phyloP scores from a whole-genome alignment of 1,140 invertebrate genomes.

The Aradophagus sp. region DNA sequence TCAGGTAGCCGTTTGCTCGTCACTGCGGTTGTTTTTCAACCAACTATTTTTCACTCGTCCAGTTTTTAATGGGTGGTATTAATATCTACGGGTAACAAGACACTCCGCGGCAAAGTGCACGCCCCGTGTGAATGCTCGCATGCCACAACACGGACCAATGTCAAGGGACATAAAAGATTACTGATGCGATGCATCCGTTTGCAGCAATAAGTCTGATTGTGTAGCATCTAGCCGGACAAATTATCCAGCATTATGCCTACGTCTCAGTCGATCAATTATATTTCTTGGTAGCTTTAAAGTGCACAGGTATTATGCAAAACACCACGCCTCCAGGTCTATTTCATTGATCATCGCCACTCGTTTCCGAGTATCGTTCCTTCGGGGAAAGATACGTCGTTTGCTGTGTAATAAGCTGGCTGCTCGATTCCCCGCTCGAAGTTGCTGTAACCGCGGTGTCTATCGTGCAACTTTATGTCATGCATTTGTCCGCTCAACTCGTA shows the following conservation, averaged over 20 bases:
- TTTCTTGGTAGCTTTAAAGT: constrained; percentile 34
- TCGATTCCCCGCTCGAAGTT: constrained; percentile 11
- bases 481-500: too few species aligned
- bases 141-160: constrained; percentile 44
- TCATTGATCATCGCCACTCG: constrained; percentile 71
- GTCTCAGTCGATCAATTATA: constrained; percentile 73
- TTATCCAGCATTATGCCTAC: constrained; percentile 71
- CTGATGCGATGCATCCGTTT: constrained; percentile 72
- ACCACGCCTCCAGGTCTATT: constrained; percentile 63
- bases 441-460: too few species aligned
- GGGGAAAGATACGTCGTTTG: constrained; percentile 46
- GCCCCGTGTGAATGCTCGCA: constrained; percentile 46
- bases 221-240: constrained; percentile 71
- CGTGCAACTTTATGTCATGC: too few species aligned
- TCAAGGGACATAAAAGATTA: constrained; percentile 71
- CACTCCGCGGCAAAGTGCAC: constrained; percentile 62
- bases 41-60: constrained; percentile 73
- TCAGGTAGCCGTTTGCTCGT: constrained; percentile 63
- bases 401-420: constrained; percentile 40
- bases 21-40: constrained; percentile 61
- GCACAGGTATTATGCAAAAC: constrained; percentile 52
- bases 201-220: constrained; percentile 74
- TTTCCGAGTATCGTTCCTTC: constrained; percentile 61
- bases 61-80: constrained; percentile 74
- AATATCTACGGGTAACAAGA: constrained; percentile 75